Percentiles rank a stretch among this genome's conserved stretches.
phyloP scores from a whole-genome alignment of 2,888 invertebrate species.

The Chymomyza procnemis region DNA sequence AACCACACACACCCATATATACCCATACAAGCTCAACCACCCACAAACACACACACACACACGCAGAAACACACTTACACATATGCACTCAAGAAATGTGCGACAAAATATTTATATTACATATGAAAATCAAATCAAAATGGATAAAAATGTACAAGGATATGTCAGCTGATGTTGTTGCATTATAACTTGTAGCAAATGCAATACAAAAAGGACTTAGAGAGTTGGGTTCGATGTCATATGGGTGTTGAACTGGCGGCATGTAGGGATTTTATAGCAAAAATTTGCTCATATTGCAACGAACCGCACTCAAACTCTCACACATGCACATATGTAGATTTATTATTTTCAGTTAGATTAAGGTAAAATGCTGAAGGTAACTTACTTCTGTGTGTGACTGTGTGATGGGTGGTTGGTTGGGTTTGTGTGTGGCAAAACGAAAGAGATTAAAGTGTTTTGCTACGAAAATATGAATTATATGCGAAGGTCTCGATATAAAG shows the following conservation, averaged over 20 bases:
- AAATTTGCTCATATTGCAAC: background rate
- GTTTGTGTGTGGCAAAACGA: background rate
- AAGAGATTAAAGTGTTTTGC: background rate
- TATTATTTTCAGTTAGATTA: background rate
- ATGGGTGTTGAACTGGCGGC: background rate
- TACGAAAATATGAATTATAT: background rate
- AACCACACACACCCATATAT: slow-evolving; percentile 2
- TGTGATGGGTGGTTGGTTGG: too few species aligned
- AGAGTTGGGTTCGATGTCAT: background rate
- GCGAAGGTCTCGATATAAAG: background rate
- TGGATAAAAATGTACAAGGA: slow-evolving; percentile 5
- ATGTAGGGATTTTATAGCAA: background rate
- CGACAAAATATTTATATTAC: slow-evolving; percentile 25
- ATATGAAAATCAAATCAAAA: slow-evolving; percentile 24
- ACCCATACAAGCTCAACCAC: background rate
- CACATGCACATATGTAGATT: background rate
- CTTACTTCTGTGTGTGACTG: background rate
- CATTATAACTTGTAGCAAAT: background rate
- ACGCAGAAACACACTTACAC: background rate
- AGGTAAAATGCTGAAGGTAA: background rate
- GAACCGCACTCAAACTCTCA: background rate
- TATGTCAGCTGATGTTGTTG: background rate
- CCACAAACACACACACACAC: background rate
- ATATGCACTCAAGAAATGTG: background rate
- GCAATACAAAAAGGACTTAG: background rate